phyloP scores from a whole-genome alignment of 2,888 invertebrate genomes.

The Zygaena filipendulae region DNA sequence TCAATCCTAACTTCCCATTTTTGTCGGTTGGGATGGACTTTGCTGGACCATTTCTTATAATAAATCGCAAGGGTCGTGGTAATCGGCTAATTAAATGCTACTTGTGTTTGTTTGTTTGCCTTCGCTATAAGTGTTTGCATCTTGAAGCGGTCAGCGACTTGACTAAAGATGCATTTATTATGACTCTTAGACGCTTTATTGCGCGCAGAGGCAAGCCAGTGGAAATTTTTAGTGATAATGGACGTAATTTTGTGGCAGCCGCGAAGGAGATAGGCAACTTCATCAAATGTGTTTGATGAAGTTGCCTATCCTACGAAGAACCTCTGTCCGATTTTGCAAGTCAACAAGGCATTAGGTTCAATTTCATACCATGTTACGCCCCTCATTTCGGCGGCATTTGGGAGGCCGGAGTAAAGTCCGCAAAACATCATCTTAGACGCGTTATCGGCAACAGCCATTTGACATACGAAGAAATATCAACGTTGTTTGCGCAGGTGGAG shows the following conservation, averaged over 20 bases:
- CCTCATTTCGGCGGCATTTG: conserved; percentile 13
- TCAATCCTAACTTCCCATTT: conserved; percentile 3
- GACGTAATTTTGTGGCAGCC: neutral
- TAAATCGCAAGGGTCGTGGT: conserved; percentile 6
- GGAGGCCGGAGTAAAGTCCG: conserved; percentile 13
- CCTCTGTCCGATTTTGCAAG: conserved; percentile 9
- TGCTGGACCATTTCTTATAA: conserved; percentile 4
- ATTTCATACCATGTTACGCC: conserved; percentile 9
- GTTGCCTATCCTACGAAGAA: conserved; percentile 1
- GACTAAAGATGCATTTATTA: conserved; percentile 10
- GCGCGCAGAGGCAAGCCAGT: conserved; percentile 7
- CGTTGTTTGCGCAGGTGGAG: conserved; percentile 14
- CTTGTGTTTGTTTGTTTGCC: conserved; percentile 3
- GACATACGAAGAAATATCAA: conserved; percentile 12
- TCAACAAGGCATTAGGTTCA: conserved; percentile 10
- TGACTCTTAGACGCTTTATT: conserved; percentile 11
- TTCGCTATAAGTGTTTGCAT: conserved; percentile 1
- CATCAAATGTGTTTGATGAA: too few species aligned
- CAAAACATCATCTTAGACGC: conserved; percentile 10
- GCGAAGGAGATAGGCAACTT: conserved; percentile 5
- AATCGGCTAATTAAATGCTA: conserved; percentile 3
- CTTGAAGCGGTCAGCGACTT: conserved; percentile 5
- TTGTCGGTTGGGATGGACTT: conserved; percentile 3
- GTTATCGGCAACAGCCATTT: conserved; percentile 13
- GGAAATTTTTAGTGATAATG: conserved; percentile 7